phyloP scores from a whole-genome alignment of 2,113 vertebrate genomes.

The Trogon surrucura region DNA sequence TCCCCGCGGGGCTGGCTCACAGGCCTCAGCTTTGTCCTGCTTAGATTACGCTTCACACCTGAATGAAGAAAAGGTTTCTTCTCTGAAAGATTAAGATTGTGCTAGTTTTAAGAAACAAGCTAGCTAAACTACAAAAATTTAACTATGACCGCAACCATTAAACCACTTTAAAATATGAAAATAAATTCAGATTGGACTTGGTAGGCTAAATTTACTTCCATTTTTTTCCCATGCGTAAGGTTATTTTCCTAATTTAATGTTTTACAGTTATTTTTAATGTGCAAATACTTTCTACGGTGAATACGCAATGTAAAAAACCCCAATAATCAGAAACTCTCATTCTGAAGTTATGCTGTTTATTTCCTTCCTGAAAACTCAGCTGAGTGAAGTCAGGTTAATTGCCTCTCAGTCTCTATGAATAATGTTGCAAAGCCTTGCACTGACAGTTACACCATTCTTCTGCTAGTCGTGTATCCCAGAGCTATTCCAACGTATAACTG shows the following conservation, averaged over 20 bases:
- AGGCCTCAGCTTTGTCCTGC: background rate
- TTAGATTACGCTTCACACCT: background rate
- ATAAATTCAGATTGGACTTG: conserved; percentile 27
- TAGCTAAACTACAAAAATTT: background rate
- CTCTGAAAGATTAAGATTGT: background rate
- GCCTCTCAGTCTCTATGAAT: conserved; percentile 39
- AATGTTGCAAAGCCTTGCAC: conserved; percentile 29
- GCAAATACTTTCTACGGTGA: conserved; percentile 35
- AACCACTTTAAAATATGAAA: conserved; percentile 7
- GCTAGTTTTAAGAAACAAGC: background rate
- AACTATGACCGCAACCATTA: background rate
- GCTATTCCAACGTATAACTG: conserved; percentile 33
- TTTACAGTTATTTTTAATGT: conserved; percentile 46
- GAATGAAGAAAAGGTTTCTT: background rate
- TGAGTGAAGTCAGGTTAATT: conserved; percentile 62
- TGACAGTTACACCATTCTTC: conserved; percentile 56
- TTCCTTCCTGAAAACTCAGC: conserved; percentile 35
- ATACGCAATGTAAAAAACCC: background rate
- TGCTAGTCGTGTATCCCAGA: conserved; percentile 20
- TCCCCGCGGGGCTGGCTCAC: background rate
- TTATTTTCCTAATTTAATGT: conserved; percentile 43
- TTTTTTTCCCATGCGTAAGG: background rate
- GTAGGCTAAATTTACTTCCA: conserved; percentile 19
- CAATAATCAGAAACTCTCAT: background rate
- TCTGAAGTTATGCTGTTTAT: conserved; percentile 29